These are phyloP conservation scores for Brachionus angularis DNA, from an alignment of 1,140 invertebrate genomes.

Conservation along the genomic window DNA sequence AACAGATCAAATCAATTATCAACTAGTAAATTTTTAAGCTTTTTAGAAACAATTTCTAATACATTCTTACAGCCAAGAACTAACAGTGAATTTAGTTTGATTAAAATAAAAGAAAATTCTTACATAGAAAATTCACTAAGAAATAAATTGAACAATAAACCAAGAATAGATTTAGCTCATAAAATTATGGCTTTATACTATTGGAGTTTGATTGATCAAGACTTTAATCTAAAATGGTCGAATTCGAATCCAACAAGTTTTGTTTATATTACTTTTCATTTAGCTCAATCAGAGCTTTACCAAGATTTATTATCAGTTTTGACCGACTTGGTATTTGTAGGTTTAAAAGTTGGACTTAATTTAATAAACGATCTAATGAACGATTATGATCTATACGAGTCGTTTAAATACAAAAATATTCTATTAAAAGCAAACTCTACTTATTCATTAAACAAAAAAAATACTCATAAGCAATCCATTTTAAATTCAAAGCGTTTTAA, in stretches of 20 bases:
- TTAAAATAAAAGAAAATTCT: conserved; percentile 18
- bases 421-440: conserved; percentile 47
- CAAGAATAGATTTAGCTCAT: not conserved
- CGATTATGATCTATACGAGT: conserved; percentile 48
- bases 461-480: not conserved
- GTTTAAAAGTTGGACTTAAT: conserved; percentile 50
- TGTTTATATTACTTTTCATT: conserved; percentile 30
- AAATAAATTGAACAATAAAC: not conserved
- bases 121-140: conserved; percentile 17
- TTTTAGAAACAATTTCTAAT: conserved; percentile 16
- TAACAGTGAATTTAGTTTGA: not conserved
- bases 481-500: not conserved
- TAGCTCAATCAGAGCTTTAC: conserved; percentile 46
- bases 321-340: conserved; percentile 51
- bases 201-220: not conserved
- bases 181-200: conserved; percentile 30
- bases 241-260: not conserved
- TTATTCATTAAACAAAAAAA: not conserved
- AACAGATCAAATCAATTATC: not conserved
- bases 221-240: not conserved
- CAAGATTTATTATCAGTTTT: conserved; percentile 48
- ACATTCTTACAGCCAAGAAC: conserved; percentile 36
- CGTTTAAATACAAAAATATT: conserved; percentile 44
- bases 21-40: conserved; percentile 28
- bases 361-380: conserved; percentile 49